Percentiles rank a stretch among this genome's conserved stretches.
Conservation (phyloP, 2,888 invertebrate genomes). For the Eupelmus urozonus region DNA sequence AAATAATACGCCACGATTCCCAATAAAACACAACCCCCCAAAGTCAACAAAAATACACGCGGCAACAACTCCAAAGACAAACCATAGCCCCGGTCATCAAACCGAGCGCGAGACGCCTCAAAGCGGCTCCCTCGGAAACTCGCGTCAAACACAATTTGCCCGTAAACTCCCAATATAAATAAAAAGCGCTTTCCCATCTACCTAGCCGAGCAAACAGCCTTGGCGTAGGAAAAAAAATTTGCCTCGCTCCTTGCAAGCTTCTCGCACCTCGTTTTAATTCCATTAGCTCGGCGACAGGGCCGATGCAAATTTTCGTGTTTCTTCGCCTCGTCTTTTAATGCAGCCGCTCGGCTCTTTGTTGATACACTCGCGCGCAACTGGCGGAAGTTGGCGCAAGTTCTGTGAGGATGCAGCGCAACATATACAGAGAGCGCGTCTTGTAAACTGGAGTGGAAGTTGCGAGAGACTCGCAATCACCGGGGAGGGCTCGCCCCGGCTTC, state of each 20-base stretch:
- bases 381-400: no score
- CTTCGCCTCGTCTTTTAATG: slow-evolving; percentile 3
- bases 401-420: background rate
- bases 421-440: slow-evolving; percentile 17
- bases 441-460: slow-evolving; percentile 21
- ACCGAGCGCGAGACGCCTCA: no score
- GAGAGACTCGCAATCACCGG: slow-evolving; percentile 19
- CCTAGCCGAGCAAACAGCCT: no score
- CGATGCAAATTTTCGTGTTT: background rate
- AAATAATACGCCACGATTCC: no score
- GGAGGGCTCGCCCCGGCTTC: background rate
- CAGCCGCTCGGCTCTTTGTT: background rate
- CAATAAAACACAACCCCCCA: no score
- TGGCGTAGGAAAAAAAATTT: no score
- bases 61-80: no score
- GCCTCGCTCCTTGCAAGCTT: no score
- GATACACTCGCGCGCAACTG: slow-evolving; percentile 3
- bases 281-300: slow-evolving; percentile 22
- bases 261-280: slow-evolving; percentile 41
- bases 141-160: background rate
- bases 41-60: no score
- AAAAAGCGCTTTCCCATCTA: background rate
- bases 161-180: background rate
- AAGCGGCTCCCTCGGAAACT: no score
- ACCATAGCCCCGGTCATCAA: no score